phyloP scores from a whole-genome alignment of 2,888 invertebrate species.

The Adelognathus sp. region DNA sequence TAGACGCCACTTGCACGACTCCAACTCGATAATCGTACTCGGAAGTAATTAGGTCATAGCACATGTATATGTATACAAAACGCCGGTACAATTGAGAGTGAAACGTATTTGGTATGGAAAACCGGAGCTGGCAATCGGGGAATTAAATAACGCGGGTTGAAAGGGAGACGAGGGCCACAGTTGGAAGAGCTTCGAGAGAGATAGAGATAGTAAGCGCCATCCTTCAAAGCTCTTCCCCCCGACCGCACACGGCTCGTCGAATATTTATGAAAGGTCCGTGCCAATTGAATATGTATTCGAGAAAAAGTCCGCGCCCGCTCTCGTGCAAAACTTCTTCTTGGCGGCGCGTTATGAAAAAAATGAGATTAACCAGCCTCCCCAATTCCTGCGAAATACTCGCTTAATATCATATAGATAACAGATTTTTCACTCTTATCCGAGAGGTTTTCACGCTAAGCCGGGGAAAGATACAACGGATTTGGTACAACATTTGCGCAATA shows the following conservation, averaged over 20 bases:
- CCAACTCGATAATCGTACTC: neutral
- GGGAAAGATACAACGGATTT: neutral
- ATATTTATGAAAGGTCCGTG: slow-evolving; percentile 34
- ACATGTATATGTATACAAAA: neutral
- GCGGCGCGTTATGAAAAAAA: slow-evolving; percentile 14
- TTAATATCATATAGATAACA: neutral
- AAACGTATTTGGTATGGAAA: slow-evolving; percentile 10
- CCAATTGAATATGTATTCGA: slow-evolving; percentile 34
- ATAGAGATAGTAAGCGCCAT: slow-evolving; percentile 30
- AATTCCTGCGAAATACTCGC: neutral
- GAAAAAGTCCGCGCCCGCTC: neutral
- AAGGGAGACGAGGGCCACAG: slow-evolving; percentile 26
- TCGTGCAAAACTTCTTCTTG: slow-evolving; percentile 8
- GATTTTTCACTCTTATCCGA: neutral
- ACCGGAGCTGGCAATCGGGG: slow-evolving; percentile 16
- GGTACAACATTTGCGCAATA: neutral
- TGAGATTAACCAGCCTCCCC: slow-evolving; percentile 27
- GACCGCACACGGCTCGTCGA: slow-evolving; percentile 12
- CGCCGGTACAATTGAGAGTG: neutral
- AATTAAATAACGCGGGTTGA: slow-evolving; percentile 18
- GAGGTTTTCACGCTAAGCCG: neutral
- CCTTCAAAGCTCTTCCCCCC: slow-evolving; percentile 6
- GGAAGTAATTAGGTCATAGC: slow-evolving; percentile 9
- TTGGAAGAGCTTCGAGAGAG: slow-evolving; percentile 10
- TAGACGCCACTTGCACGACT: neutral